Conservation (phyloP, 2,113 vertebrate genomes). For the Dipodomys merriami region DNA sequence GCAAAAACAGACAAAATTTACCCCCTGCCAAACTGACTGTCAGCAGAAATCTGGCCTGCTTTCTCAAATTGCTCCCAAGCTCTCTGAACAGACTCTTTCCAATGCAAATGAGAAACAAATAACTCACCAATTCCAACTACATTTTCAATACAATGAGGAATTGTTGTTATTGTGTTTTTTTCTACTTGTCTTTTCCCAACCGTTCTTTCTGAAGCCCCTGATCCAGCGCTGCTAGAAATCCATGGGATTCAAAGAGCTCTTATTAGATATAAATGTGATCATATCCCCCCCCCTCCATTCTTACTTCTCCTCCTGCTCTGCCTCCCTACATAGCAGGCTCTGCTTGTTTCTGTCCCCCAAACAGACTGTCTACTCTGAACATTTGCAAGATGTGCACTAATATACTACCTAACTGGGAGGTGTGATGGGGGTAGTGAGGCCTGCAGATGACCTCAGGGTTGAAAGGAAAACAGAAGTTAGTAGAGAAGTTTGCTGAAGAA, state of each 20-base stretch:
- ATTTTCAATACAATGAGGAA: conserved; percentile 25
- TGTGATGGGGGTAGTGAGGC: too few species aligned
- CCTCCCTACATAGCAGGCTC: background rate
- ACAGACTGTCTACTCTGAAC: background rate
- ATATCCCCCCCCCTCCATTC: too few species aligned
- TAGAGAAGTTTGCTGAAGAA: background rate
- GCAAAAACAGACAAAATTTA: conserved; percentile 37
- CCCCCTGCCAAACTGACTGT: conserved; percentile 34
- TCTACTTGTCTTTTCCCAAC: background rate
- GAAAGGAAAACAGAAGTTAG: background rate
- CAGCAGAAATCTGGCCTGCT: conserved; percentile 56
- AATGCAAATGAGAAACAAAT: conserved; percentile 76
- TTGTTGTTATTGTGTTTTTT: background rate
- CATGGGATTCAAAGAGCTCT: background rate
- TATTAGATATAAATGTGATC: background rate
- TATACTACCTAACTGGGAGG: background rate
- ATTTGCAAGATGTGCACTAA: background rate
- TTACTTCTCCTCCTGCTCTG: background rate
- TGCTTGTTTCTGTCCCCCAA: background rate
- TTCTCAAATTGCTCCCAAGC: conserved; percentile 58
- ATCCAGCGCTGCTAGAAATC: background rate
- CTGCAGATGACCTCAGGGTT: background rate
- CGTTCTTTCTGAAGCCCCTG: background rate
- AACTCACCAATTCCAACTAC: conserved; percentile 3
- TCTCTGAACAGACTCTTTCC: conserved; percentile 55